Evolutionary conservation across 2,113 vertebrate genomes (phyloP), one percentile per base, ranked within the genome.

Genomic region (Corythornis madagascariensis): DNA sequence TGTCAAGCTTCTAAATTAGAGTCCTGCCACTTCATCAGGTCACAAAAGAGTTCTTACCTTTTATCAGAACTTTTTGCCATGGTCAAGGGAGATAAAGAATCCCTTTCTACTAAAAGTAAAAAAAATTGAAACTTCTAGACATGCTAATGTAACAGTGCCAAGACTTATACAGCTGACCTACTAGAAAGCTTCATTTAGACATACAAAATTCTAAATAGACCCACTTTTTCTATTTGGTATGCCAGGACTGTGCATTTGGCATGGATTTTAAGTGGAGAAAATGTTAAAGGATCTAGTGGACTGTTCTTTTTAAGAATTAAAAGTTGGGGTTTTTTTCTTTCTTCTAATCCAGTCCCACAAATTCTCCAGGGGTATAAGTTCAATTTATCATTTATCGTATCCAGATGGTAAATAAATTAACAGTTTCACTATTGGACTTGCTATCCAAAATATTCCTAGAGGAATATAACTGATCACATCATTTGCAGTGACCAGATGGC

Each of bases 391-490:
- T 88, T 95, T 96, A 79, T 93, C 89, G 88, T 84, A 88, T 86
- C 95, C 94, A 96, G 87, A 96, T 94, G 92, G 89, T 83, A 86
- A 90, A 53, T 78, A 93, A 91, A 93, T 93, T 88, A 96, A 79
- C 45, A 91, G 83, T 84, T 96, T 91, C 83, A 92, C 77, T 59
- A 61, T 7, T 92, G 76, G 83, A 64, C 70, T 90, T 76, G 63
- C 77, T 91, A 77, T 77, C 85, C 64, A 88, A 81, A 92, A 83
- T 94, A 89, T 90, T 92, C 89, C 65, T 67, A 78, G 85, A 94
- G 81, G 92, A 96, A 47, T 93, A 92, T 73, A 92, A 96, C 88
- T 92, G 42, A 93, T 91, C 88, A 69, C 83, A 90, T 95, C 88
- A 86, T 91, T 93, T 96, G 55, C 77, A 25, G 85, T 76, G 71